Conservation (phyloP, 2,797 vertebrate genomes). For the Danio aesculapii region DNA sequence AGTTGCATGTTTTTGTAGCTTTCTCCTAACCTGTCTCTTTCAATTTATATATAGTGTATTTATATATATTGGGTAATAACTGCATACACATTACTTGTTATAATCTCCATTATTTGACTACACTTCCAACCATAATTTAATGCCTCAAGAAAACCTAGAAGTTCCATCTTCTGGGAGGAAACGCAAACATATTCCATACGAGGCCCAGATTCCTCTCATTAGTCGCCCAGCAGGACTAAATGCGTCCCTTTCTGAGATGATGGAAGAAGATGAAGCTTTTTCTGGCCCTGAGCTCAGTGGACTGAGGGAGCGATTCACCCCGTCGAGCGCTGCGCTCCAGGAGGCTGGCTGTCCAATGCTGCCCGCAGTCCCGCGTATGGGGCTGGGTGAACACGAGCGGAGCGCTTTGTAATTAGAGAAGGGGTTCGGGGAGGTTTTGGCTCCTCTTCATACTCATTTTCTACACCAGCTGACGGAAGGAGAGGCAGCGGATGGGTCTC, state of each 20-base stretch:
- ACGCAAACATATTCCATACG: neutral
- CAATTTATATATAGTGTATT: too few relatives aligned
- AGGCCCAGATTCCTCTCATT: conserved; percentile 36
- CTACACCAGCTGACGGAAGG: conserved; percentile 44
- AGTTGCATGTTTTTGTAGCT: too few relatives aligned
- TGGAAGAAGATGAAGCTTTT: conserved; percentile 20
- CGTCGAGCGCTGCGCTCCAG: neutral
- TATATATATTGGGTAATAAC: too few relatives aligned
- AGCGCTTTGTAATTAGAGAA: conserved; percentile 52
- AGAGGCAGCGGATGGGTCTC: conserved; percentile 15
- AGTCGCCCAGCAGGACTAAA: conserved; percentile 42
- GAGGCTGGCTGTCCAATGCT: conserved; percentile 25
- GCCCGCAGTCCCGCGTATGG: conserved; percentile 53
- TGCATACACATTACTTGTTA: too few relatives aligned
- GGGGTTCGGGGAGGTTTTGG: conserved; percentile 42
- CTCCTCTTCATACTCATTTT: conserved; percentile 56
- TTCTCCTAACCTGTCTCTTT: too few relatives aligned
- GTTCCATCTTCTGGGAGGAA: neutral
- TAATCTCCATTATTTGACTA: neutral
- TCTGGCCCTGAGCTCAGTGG: conserved; percentile 13
- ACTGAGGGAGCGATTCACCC: conserved; percentile 28
- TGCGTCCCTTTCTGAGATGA: conserved; percentile 22
- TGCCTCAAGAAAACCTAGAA: neutral
- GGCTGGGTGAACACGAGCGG: conserved; percentile 56
- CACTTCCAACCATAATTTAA: neutral